Evolutionary conservation across 2,113 vertebrate genomes (phyloP).

Genomic region (Nematolebias whitei): DNA sequence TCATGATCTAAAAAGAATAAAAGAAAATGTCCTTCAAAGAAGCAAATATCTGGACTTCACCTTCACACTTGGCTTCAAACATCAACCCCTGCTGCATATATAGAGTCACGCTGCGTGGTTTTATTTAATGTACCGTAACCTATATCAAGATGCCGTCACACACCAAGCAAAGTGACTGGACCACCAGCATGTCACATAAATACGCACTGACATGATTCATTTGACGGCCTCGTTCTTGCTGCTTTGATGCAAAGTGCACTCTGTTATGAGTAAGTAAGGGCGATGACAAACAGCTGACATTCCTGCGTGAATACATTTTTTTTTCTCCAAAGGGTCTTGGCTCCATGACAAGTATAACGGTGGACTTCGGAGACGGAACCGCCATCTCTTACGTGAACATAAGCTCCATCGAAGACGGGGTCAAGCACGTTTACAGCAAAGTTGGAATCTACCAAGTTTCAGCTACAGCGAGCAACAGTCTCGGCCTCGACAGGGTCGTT

Average conservation of each 20-base stretch:
- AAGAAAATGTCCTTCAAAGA: neutral
- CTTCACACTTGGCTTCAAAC: neutral
- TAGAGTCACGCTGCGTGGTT: constrained; percentile 8
- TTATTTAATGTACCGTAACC: constrained; percentile 17
- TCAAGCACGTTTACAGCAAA: constrained; percentile 88
- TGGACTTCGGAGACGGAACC: constrained; percentile 92
- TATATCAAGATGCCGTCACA: constrained; percentile 38
- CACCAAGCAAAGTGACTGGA: constrained; percentile 3
- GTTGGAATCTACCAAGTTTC: constrained; percentile 92
- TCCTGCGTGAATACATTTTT: constrained; percentile 27
- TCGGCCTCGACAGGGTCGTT: constrained; percentile 86
- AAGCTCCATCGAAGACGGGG: constrained; percentile 90
- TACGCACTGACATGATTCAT: constrained; percentile 42
- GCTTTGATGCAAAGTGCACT: constrained; percentile 33
- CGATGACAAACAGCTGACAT: constrained; percentile 12
- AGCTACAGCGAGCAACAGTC: constrained; percentile 85
- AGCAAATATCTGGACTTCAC: neutral
- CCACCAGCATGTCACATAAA: constrained; percentile 33
- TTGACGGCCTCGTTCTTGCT: constrained; percentile 35
- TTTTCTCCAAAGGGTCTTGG: constrained; percentile 84
- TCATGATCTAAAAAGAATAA: neutral
- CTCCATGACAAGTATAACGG: constrained; percentile 87
- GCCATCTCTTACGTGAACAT: constrained; percentile 89
- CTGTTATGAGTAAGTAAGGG: constrained; percentile 24
- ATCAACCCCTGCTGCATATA: neutral